phyloP scores from a whole-genome alignment of 1,140 invertebrate genomes.

The Neomicropteryx cornuta region DNA sequence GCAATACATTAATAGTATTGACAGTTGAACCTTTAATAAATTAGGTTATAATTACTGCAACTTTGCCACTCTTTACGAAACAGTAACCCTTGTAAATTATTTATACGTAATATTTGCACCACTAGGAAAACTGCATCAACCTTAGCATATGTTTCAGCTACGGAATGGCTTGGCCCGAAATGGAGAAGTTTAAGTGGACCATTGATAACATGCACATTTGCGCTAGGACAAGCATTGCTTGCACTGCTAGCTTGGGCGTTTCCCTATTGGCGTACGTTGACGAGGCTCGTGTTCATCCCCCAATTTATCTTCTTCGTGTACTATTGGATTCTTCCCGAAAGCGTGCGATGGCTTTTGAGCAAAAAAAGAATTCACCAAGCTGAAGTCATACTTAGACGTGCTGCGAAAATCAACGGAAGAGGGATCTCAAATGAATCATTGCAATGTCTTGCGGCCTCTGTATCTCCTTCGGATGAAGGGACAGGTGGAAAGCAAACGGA shows the following conservation, averaged over 20 bases:
- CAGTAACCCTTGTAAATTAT: no score
- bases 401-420: slow-evolving; percentile 48
- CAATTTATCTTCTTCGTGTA: slow-evolving; percentile 45
- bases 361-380: slow-evolving; percentile 48
- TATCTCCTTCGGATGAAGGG: no score
- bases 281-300: slow-evolving; percentile 48
- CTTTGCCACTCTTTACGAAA: no score
- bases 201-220: slow-evolving; percentile 47
- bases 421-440: slow-evolving; percentile 33
- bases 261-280: slow-evolving; percentile 50
- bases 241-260: slow-evolving; percentile 51
- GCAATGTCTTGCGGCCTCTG: no score
- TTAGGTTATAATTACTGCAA: no score
- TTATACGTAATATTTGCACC: no score
- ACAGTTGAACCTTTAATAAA: no score
- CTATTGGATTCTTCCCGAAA: no score
- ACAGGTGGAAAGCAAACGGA: no score
- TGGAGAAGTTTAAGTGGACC: slow-evolving; percentile 54
- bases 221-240: slow-evolving; percentile 49
- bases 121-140: no score
- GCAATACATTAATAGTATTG: no score
- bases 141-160: no score
- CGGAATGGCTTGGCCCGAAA: slow-evolving; percentile 57
- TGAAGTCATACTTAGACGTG: slow-evolving; percentile 36
- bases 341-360: slow-evolving; percentile 56